phyloP scores from a whole-genome alignment of 2,797 vertebrate species.

The Mallotus villosus region DNA sequence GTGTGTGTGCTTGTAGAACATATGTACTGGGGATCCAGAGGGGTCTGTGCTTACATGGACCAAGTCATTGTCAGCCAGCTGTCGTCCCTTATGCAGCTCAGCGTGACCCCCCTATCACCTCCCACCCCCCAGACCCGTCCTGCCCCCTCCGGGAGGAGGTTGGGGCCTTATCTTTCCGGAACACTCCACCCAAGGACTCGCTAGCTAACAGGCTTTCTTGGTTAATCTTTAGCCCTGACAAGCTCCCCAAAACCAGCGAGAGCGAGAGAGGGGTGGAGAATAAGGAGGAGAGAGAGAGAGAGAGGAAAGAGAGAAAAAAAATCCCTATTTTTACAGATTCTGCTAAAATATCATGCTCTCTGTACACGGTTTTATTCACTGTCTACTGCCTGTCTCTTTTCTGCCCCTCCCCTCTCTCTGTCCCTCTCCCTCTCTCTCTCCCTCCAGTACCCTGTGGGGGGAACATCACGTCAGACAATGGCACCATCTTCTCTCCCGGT shows the following conservation, averaged over 20 bases:
- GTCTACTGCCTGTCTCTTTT: constrained; percentile 23
- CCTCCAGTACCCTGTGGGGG: constrained; percentile 90
- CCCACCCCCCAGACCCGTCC: constrained; percentile 31
- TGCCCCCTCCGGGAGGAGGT: constrained; percentile 57
- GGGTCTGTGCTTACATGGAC: constrained; percentile 2
- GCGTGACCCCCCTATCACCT: not conserved
- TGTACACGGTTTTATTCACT: constrained; percentile 37
- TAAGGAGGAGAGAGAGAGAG: constrained; percentile 51
- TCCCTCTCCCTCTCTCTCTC: not conserved
- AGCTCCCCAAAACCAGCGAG: constrained; percentile 45
- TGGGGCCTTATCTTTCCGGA: constrained; percentile 73
- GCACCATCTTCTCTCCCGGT: constrained; percentile 93
- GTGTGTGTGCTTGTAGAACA: not conserved
- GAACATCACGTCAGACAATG: constrained; percentile 90
- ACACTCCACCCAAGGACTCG: constrained; percentile 69
- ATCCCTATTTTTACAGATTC: constrained; percentile 36
- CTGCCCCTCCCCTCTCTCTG: constrained; percentile 21
- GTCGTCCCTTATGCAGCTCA: constrained; percentile 15
- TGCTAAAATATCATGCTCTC: constrained; percentile 44
- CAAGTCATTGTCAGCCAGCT: constrained; percentile 6
- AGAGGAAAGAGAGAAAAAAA: constrained; percentile 13
- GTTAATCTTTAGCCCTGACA: constrained; percentile 74
- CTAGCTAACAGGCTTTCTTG: constrained; percentile 75
- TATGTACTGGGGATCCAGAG: too few species aligned
- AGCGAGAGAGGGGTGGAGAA: constrained; percentile 23